phyloP scores from a whole-genome alignment of 2,888 invertebrate genomes.

The Ectemnius continuus region DNA sequence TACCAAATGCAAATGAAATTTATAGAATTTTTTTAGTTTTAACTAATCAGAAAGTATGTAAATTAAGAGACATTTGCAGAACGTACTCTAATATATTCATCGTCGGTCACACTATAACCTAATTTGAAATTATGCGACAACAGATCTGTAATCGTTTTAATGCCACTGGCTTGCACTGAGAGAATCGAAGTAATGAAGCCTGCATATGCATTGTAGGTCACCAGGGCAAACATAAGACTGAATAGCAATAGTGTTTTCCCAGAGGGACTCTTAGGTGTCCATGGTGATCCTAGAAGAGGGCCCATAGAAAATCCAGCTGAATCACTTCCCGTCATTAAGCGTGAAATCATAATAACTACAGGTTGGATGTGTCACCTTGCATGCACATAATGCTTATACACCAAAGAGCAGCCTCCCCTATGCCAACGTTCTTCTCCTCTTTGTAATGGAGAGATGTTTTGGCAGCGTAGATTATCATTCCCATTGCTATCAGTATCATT shows the following conservation, averaged over 20 bases:
- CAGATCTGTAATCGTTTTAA: conserved; percentile 82
- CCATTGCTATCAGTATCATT: conserved; percentile 79
- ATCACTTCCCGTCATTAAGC: background rate
- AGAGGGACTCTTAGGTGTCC: conserved; percentile 81
- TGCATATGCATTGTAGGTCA: conserved; percentile 84
- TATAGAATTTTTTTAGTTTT: background rate
- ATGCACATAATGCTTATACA: conserved; percentile 83
- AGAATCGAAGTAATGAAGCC: conserved; percentile 84
- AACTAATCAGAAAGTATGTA: background rate
- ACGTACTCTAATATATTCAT: conserved; percentile 82
- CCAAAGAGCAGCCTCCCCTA: conserved; percentile 82
- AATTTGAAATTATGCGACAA: conserved; percentile 81
- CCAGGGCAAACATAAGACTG: conserved; percentile 81
- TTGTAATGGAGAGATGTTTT: conserved; percentile 70
- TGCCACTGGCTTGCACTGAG: conserved; percentile 80
- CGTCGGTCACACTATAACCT: conserved; percentile 83
- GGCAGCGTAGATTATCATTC: conserved; percentile 78
- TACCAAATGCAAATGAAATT: conserved; percentile 59
- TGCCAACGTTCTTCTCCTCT: conserved; percentile 68
- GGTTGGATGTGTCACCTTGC: conserved; percentile 79
- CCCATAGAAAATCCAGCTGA: background rate
- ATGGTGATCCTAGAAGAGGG: conserved; percentile 79
- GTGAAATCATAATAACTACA: conserved; percentile 6
- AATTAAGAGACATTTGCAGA: background rate
- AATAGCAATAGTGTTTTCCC: conserved; percentile 81